Base-by-base conservation (phyloP, 2,113 vertebrate genomes). In the Gopherus evgoodei region DNA sequence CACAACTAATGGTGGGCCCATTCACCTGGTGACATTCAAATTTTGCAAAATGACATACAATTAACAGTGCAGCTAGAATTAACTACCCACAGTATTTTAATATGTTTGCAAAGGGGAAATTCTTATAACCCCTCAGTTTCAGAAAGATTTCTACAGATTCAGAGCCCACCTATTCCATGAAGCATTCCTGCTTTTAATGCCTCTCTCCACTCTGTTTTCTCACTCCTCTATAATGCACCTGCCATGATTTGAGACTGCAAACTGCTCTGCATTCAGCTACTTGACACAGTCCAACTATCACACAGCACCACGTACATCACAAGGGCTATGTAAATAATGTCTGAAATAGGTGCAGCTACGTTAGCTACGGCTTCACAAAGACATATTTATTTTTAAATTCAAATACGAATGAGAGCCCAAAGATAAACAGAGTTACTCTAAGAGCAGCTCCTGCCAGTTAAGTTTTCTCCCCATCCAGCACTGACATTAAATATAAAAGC, bases 91-190 rank as follows among this genome's bases (percentile, higher is more conserved):
- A 4, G 4, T 5, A 59, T 54, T 88, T 90, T 69, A 93, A 86
- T 42, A 47, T 47, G 24, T 78, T 78, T 47, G 11, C 13, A 76
- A 76, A 44, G 11, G n/a, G 83, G n/a, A 5, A 5, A 86, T 16
- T 14, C 91, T 88, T 83, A 82, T 31, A 24, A 4, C 11, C 91
- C 13, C 22, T 76, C 72, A 76, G 6, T 69, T 4, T 57, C 53
- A 62, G 24, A 56, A 72, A 92, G 88, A 44, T 25, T 81, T 27
- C 31, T 27, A 84, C 25, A 93, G 89, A 92, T 47, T 50, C 84
- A 87, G 92, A 88, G 42, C 35, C 35, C 11, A 83, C 17, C 3
- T 78, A 47, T 29, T 1, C 83, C 19, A 42, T 16, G 84, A 90
- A 94, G 52, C 0, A 8, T 16, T 85, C 5, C 44, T 24, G 31